Evolutionary conservation across 2,113 vertebrate species (phyloP), one percentile per base, ranked within the genome.

Genomic region (Neolamprologus toae): DNA sequence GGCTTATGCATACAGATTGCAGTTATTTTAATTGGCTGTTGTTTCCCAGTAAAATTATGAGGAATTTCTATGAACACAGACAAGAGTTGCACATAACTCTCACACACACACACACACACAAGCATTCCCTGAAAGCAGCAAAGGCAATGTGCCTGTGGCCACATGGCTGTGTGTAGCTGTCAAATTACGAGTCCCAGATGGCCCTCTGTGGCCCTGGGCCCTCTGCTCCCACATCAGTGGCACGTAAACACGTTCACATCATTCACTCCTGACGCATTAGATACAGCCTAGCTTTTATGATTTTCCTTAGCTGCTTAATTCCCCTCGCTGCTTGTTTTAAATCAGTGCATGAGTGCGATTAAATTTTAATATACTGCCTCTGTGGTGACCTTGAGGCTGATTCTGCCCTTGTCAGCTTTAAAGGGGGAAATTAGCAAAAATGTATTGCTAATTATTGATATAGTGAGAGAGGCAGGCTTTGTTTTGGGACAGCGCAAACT

Each of bases 21-120:
- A 90, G 83, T 78, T 83, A 42, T 88, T 95, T 93, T 94, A 94
- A 95, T 95, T 93, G 93, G 85, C 88, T 92, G 82, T 90, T 95
- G 90, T 94, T 93, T 87, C 51, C 21, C 91, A 28, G 87, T 59
- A 88, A 82, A 78, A 92, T 89, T 84, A 89, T 66, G 78, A 89
- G 84, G 80, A 55, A 63, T 86, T 92, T 90, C 84, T 80, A 63
- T 84, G 45, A 89, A 93, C 89, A 85, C 9, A 81, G 59, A 81
- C 13, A 42, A 80, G 31, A 8, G 14, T 21, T 71, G 57, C 19
- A 37, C 33, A 66, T 14, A 7, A 21, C 5, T 6, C 61, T 12
- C 59, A 63, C 31, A 35, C 31, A 73, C 61, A n/a, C 59, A 63
- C 31, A 35, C 31, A 73, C 68, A 82, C 7, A 47, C 9, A 61